These are phyloP conservation scores for Pogonomyrmex californicus DNA, from an alignment of 1,140 invertebrate species.

Conservation along the genomic window DNA sequence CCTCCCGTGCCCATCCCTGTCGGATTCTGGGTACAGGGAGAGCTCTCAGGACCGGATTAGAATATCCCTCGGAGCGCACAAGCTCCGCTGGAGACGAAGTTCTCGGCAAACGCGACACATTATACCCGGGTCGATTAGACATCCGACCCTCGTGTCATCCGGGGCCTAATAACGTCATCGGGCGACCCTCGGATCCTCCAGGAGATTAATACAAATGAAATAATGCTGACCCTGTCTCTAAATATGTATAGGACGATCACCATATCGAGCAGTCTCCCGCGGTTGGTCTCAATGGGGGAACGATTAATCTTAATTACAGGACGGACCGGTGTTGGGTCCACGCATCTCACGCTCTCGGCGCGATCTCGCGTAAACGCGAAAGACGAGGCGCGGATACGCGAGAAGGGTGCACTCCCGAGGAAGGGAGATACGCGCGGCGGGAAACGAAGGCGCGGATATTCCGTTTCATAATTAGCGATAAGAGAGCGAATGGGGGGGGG, in stretches of 20 bases:
- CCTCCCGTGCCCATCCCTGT: not conserved
- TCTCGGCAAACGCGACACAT: constrained; percentile 59
- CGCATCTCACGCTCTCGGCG: not conserved
- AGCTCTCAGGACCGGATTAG: constrained; percentile 72
- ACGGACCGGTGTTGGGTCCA: not conserved
- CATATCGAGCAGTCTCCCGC: not conserved
- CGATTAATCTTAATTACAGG: not conserved
- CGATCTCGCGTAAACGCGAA: too few species aligned
- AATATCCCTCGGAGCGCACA: constrained; percentile 70
- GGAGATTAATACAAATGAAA: constrained; percentile 55
- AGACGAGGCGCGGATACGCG: too few species aligned
- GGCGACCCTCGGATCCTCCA: constrained; percentile 8
- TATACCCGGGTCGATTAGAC: constrained; percentile 69
- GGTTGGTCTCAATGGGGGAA: not conserved
- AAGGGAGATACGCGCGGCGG: too few species aligned
- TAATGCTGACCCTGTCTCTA: constrained; percentile 27
- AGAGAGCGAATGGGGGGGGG: not conserved
- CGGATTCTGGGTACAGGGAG: constrained; percentile 6
- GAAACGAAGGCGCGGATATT: not conserved
- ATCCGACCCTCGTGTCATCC: constrained; percentile 44
- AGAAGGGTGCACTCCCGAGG: too few species aligned
- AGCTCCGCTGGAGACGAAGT: constrained; percentile 45
- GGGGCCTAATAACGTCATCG: constrained; percentile 60
- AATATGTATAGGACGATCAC: not conserved
- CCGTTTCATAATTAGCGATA: not conserved